Conservation (phyloP, 2,113 vertebrate genomes). For the Pogonocichla stellata region DNA sequence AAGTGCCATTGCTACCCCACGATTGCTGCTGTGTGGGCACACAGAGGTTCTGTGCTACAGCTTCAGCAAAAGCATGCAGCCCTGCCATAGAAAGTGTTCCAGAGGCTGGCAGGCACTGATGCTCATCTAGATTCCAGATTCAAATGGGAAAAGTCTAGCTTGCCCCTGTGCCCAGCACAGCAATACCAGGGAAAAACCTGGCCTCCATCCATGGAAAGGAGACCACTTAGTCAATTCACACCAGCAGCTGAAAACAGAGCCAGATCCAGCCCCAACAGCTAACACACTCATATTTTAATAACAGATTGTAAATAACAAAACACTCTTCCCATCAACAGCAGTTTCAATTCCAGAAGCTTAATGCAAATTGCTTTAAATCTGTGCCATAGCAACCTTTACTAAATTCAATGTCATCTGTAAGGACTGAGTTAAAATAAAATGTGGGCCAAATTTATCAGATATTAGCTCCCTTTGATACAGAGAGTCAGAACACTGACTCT, state of each 20-base stretch:
- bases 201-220: not conserved
- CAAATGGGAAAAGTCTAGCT: not conserved
- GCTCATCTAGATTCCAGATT: not conserved
- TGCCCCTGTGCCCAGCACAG: not conserved
- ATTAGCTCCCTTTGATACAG: not conserved
- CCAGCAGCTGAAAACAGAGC: not conserved
- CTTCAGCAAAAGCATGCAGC: not conserved
- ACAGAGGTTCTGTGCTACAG: not conserved
- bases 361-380: constrained; percentile 5
- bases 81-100: not conserved
- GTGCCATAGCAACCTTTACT: constrained; percentile 20
- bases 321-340: not conserved
- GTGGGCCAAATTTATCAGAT: constrained; percentile 10
- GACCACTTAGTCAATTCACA: not conserved
- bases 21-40: not conserved
- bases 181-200: not conserved
- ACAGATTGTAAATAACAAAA: not conserved
- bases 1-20: not conserved
- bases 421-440: constrained; percentile 26
- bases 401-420: constrained; percentile 42
- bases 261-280: not conserved
- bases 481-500: not conserved
- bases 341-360: not conserved
- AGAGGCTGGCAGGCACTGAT: not conserved
- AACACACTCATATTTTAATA: not conserved